Base-by-base conservation (phyloP, 2,797 vertebrate species). In the Catostomus latipinnis region DNA sequence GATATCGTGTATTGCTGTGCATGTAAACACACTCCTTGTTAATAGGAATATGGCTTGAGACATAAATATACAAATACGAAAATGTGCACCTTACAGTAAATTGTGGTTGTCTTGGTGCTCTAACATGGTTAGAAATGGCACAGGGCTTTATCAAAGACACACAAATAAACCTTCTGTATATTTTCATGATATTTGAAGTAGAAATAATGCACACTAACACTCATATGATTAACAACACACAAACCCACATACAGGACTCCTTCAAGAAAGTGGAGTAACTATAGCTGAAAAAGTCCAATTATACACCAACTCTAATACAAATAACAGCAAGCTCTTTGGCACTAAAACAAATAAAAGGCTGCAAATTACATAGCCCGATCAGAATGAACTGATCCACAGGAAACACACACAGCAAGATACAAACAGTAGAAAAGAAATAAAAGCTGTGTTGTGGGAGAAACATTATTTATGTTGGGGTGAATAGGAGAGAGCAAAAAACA, bases 401-500 rank as follows among this genome's bases (percentile, higher is more conserved):
- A 52, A 67, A 78, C 70, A 48, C 54, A n/a, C 16, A 71, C 74
- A 74, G 72, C 50, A 62, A 5, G 34, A 66, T 13, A 58, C 13
- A 57, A 70, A 49, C 61, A 46, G 63, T 52, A 74, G 71, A 83
- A 74, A 74, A 77, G 76, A 84, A 86, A 86, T 78, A 74, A 77
- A 70, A 69, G 46, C 53, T 58, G 56, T 45, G 53, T 68, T 77
- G 58, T 46, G 12, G 74, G 65, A 71, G 46, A 46, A 61, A 34
- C 22, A 69, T 52, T 77, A 77, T 82, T 77, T 82, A 77, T 77
- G 62, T 66, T 77, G 45, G 46, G 66, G 63, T 53, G 48, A 68
- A 50, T 7, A 12, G 48, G 46, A 72, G 54, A 75, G 54, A 43
- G 61, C 34, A 34, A 34, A 4, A 34, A 34, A 34, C 34, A 34